Base-by-base conservation (phyloP, 2,888 invertebrate species). In the Limulus polyphemus region DNA sequence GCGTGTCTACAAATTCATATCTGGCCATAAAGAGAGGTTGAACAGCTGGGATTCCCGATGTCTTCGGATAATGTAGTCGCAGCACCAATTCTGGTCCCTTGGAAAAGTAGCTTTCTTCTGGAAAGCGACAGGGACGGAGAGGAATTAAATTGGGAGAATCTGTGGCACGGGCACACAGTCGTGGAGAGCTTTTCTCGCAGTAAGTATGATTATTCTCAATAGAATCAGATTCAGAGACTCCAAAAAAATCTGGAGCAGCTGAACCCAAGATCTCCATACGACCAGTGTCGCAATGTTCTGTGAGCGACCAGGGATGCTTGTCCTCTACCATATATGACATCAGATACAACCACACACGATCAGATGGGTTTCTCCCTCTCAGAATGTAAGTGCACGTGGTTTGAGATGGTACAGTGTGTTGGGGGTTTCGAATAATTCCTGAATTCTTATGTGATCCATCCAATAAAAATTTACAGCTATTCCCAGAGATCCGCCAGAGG, bases 371-470 rank as follows among this genome's bases (percentile, higher is more conserved):
- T 11, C 60, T 59, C 72, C 81, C 81, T 75, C 81, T 81, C 73
- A 88, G 87, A 73, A 85, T 84, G 76, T 88, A 88, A 65, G 85
- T 83, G 74, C 89, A 89, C 10, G 87, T 87, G 1, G 88, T 87
- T 76, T 88, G 88, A 2, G 88, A 86, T 0, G 88, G 87, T 77
- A 1, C 87, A 86, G 75, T 88, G 88, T 67, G 67, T 16, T 57
- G 63, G 11, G 65, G 68, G 46, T 59, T 67, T 11, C 62, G 62
- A 49, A 67, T 63, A 17, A 63, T 48, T 9, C 69, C 68, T 58
- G 59, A 59, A 48, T 63, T 55, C 52, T 63, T 58, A 2, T 59
- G 58, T 11, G 61, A 48, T 16, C 66, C 64, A 46, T 67, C 63
- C 5, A 68, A 47, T 5, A 62, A 58, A 47, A 61, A 65, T 3